Conservation (phyloP, 1,140 invertebrate species). For the Rhagoletis zephyria region DNA sequence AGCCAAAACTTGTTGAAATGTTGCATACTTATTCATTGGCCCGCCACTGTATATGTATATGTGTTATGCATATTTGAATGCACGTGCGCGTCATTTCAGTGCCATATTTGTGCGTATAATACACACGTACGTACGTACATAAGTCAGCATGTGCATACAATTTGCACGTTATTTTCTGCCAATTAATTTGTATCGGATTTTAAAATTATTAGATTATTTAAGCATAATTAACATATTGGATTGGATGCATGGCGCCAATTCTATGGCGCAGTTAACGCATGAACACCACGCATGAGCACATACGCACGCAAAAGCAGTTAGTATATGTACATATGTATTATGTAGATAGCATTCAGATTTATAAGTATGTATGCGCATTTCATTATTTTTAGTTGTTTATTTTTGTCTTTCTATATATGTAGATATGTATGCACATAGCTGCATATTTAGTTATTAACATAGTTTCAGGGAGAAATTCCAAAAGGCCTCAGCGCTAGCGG, state of each 20-base stretch:
- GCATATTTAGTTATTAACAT: background rate
- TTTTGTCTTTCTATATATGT: too few species aligned
- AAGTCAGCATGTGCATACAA: background rate
- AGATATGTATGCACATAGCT: background rate
- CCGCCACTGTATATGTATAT: background rate
- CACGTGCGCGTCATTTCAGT: too few species aligned
- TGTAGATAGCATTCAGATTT: too few species aligned
- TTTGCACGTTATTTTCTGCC: background rate
- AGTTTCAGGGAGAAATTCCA: too few species aligned
- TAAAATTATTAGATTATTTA: slow-evolving; percentile 48
- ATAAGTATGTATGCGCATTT: too few species aligned
- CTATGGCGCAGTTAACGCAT: background rate
- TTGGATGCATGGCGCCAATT: background rate
- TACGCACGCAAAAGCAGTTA: too few species aligned
- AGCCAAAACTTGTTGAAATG: too few species aligned
- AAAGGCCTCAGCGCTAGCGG: background rate
- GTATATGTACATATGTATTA: too few species aligned
- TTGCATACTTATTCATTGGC: background rate
- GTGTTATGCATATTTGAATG: too few species aligned
- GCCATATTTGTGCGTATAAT: background rate
- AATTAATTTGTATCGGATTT: slow-evolving; percentile 21
- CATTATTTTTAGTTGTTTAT: too few species aligned
- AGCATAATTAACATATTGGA: slow-evolving; percentile 50
- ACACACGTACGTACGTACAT: background rate
- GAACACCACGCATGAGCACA: background rate